These are phyloP conservation scores for Pavo muticus DNA, from an alignment of 2,113 vertebrate species.

Conservation along the genomic window DNA sequence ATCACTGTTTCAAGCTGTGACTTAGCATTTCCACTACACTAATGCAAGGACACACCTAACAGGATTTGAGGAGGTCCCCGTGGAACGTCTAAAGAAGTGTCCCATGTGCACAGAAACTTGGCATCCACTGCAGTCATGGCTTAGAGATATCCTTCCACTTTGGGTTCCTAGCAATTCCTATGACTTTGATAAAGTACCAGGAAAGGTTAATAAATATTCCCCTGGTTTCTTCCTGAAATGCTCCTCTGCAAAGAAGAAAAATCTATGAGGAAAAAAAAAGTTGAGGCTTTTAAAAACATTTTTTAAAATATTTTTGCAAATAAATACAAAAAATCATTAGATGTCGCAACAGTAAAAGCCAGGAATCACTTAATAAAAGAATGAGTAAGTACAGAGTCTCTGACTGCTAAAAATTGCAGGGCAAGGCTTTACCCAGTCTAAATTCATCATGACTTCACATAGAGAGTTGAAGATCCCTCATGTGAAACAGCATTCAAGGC, in stretches of 20 bases:
- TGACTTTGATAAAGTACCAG: not conserved
- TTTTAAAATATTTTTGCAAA: not conserved
- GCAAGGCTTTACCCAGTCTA: not conserved
- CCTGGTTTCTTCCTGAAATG: not conserved
- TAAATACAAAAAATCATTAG: not conserved
- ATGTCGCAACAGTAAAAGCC: not conserved
- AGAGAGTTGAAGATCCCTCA: not conserved
- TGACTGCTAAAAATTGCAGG: not conserved
- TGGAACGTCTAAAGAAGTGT: not conserved
- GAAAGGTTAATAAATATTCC: not conserved
- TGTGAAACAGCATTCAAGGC: not conserved
- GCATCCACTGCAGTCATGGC: rapidly evolving
- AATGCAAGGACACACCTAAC: not conserved
- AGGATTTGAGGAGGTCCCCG: not conserved
- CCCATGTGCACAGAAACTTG: not conserved
- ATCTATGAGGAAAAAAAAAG: not conserved
- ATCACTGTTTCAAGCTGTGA: no score
- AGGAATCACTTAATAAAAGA: not conserved
- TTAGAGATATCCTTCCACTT: not conserved
- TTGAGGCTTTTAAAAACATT: not conserved
- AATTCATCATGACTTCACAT: not conserved
- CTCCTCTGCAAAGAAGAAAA: not conserved
- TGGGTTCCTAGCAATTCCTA: not conserved
- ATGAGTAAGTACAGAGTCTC: no score
- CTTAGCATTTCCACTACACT: no score